These are phyloP conservation scores for Opisthograptis luteolata DNA, from an alignment of 2,888 invertebrate species.

Conservation along the genomic window DNA sequence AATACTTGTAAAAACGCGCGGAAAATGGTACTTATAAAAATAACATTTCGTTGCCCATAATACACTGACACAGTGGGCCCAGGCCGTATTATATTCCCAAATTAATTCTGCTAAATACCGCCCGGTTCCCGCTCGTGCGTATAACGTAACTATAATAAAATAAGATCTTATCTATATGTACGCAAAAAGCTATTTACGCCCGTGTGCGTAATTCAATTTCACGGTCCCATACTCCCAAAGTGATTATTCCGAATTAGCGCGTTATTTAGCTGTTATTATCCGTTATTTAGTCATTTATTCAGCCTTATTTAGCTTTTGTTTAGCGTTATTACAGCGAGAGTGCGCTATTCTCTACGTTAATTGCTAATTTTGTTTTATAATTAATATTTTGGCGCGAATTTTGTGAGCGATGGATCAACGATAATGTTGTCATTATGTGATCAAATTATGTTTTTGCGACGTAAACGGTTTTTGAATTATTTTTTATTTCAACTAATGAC, in stretches of 20 bases:
- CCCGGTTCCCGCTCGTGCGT: background rate
- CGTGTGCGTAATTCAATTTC: conserved; percentile 8
- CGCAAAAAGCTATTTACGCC: conserved; percentile 4
- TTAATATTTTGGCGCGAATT: conserved; percentile 11
- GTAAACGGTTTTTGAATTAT: background rate
- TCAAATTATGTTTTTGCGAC: background rate
- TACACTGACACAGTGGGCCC: no score
- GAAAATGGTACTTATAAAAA: no score
- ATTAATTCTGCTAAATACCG: background rate
- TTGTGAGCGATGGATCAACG: background rate
- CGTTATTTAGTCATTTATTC: conserved; percentile 4
- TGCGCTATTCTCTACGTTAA: conserved; percentile 7
- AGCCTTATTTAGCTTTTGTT: conserved; percentile 7
- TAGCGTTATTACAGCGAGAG: conserved; percentile 3
- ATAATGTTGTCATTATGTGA: background rate
- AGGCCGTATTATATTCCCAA: background rate
- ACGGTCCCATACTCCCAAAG: conserved; percentile 5
- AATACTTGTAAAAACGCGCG: no score
- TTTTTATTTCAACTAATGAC: no score
- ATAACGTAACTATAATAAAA: background rate
- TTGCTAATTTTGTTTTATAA: conserved; percentile 22
- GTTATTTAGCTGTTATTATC: conserved; percentile 12
- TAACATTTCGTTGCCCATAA: no score
- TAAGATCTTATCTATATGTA: background rate
- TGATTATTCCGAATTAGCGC: conserved; percentile 10